Evolutionary conservation across 2,113 vertebrate genomes (phyloP), one percentile per base, ranked within the genome.

Genomic region (Microcebus ravelobensis): DNA sequence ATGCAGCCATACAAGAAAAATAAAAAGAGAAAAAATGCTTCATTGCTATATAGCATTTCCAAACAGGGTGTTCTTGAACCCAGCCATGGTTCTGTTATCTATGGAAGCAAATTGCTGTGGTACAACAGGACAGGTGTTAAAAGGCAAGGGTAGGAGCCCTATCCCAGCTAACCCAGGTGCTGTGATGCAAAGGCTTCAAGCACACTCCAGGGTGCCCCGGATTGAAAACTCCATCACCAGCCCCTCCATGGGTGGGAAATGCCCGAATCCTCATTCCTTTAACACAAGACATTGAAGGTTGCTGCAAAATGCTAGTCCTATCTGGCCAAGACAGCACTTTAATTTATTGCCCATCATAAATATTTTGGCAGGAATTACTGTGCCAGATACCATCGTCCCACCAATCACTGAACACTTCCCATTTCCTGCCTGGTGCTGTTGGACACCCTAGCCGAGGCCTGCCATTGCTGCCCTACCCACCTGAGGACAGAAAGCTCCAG

Each of bases 41-140:
- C 73, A 52, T 59, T 93, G 65, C 34, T 87, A 95, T 48, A 71
- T 68, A 94, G 76, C 82, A 94, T 97, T 97, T 97, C 90, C 39
- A 90, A 76, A 74, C 39, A 85, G 81, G 45, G 82, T 76, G 29
- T 73, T 95, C 91, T 81, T 57, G 81, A 98, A 97, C 94, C 82
- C 82, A 52, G 29, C 17, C 10, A 5, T 18, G 84, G 15, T 45
- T 90, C 27, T 27, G 9, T 36, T 1, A 14, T 20, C 29, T 31
- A 57, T 17, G 48, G 91, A 93, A 87, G 67, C n/a, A 23, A 31
- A 45, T 0, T 34, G 11, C 18, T 23, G 4, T 8, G 8, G 27
- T 15, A 5, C 57, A 14, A 27, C 1, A 6, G 42, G 48, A 31
- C 4, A 29, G 65, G 27, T 6, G 23, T 10, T 74, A 52, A 71